Evolutionary conservation across 2,113 vertebrate genomes (phyloP).

Genomic region (Oreochromis tanganicae): DNA sequence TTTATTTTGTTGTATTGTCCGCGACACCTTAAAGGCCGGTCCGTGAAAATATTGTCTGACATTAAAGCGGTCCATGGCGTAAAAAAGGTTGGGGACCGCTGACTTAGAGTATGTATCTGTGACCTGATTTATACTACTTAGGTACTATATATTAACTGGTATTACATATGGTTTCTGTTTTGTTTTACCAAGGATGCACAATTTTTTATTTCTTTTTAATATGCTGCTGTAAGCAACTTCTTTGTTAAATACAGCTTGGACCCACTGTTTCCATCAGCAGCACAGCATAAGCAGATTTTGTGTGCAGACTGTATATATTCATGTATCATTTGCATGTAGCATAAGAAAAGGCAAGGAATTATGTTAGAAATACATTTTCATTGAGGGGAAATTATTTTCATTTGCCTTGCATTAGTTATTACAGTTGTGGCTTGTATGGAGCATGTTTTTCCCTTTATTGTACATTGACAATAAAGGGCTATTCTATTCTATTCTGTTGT

Average conservation of each 20-base stretch:
- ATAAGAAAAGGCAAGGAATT: too few relatives aligned
- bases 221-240: background rate
- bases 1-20: background rate
- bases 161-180: background rate
- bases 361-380: background rate
- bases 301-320: background rate
- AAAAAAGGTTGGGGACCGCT: background rate
- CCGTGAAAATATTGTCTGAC: background rate
- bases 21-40: background rate
- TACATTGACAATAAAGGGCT: background rate
- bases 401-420: background rate
- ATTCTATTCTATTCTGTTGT: background rate
- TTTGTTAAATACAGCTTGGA: background rate
- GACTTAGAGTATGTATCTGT: background rate
- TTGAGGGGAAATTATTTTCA: background rate
- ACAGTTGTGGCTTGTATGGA: background rate
- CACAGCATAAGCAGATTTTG: background rate
- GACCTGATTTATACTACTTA: background rate
- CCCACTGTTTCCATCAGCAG: background rate
- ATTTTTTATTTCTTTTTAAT: background rate
- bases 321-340: background rate
- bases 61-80: accelerated
- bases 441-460: background rate
- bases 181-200: background rate
- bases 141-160: background rate